Evolutionary conservation across 1,140 invertebrate species (phyloP).

Genomic region (Sminthurides bifidus): DNA sequence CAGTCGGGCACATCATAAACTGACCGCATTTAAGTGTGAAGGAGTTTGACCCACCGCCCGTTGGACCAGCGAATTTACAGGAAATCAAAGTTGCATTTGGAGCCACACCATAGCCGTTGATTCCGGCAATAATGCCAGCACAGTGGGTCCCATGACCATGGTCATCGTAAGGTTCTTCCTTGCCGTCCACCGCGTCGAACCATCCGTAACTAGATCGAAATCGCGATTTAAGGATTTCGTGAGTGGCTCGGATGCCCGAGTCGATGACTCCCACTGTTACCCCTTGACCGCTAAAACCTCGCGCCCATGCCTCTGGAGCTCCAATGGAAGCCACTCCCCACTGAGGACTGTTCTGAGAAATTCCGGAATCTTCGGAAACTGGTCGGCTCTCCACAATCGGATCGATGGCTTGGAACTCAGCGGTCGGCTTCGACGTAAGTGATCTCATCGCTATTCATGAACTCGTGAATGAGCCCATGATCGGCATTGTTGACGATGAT

Average conservation of each 20-base stretch:
- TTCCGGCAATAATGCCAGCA: conserved; percentile 5
- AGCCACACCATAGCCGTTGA: conserved; percentile 4
- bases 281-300: not conserved
- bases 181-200: not conserved
- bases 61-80: not conserved
- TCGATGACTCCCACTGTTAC: not conserved
- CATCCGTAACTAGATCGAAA: not conserved
- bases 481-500: too few species aligned
- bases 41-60: not conserved
- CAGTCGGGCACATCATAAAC: not conserved
- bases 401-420: too few species aligned
- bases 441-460: too few species aligned
- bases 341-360: too few species aligned
- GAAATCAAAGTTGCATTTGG: not conserved
- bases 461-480: too few species aligned
- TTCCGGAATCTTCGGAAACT: too few species aligned
- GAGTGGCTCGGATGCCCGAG: conserved; percentile 1
- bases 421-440: too few species aligned
- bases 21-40: not conserved
- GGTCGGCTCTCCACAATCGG: too few species aligned
- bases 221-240: not conserved
- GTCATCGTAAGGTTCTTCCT: not conserved
- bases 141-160: conserved; percentile 9
- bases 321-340: not conserved
- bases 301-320: not conserved